These are phyloP conservation scores for Agelastica alni DNA, from an alignment of 2,888 invertebrate genomes.

Conservation along the genomic window DNA sequence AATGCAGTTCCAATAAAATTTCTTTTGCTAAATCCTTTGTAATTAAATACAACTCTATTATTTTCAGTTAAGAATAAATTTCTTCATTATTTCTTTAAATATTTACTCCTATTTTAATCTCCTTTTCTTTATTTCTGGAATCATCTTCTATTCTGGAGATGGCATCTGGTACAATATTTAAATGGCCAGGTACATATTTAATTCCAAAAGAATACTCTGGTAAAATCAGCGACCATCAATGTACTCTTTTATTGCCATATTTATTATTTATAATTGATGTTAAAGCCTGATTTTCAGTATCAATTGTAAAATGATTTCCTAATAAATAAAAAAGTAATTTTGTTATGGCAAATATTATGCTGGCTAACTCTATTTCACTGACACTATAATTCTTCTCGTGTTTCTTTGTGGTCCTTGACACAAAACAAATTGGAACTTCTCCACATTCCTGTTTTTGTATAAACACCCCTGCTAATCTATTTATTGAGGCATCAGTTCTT, in stretches of 20 bases:
- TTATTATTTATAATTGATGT: conserved; percentile 5
- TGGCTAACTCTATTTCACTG: conserved; percentile 11
- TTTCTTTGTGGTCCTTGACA: conserved; percentile 5
- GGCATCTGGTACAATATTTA: too few species aligned
- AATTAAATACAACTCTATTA: conserved; percentile 9
- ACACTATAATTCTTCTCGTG: conserved; percentile 9
- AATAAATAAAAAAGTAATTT: conserved; percentile 14
- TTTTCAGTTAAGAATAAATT: neutral
- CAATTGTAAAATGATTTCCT: neutral
- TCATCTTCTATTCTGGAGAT: too few species aligned
- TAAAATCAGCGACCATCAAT: conserved; percentile 12
- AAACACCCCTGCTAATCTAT: conserved; percentile 5
- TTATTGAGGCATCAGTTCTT: conserved; percentile 4
- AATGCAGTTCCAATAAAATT: too few species aligned
- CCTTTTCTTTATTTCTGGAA: too few species aligned
- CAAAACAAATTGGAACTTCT: conserved; percentile 12
- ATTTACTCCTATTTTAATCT: too few species aligned
- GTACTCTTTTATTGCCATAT: conserved; percentile 10
- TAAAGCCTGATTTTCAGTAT: conserved; percentile 18
- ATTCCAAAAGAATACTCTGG: conserved; percentile 21
- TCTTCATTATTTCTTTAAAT: conserved; percentile 1
- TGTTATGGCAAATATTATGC: conserved; percentile 7
- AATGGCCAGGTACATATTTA: too few species aligned
- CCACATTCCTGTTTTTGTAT: conserved; percentile 4
- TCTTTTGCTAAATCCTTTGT: too few species aligned